Evolutionary conservation across 2,797 vertebrate species (phyloP).

Genomic region (Melanotaenia nigrans): DNA sequence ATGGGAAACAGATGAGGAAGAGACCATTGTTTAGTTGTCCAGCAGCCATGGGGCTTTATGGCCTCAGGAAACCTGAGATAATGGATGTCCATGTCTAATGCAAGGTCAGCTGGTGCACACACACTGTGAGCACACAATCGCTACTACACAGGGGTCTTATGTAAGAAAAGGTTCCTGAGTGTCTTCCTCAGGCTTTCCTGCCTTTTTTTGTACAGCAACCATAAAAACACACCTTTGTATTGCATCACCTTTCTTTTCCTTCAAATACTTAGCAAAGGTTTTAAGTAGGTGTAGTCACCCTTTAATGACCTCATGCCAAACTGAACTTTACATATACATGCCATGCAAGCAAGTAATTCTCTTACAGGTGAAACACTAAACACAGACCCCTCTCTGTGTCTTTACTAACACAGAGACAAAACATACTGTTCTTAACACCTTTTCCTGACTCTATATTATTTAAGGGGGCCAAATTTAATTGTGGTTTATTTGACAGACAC

Average conservation of each 20-base stretch:
- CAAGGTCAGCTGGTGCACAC: constrained; percentile 69
- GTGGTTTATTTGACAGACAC: background rate
- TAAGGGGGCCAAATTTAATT: background rate
- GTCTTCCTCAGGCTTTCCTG: constrained; percentile 64
- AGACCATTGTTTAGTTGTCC: constrained; percentile 79
- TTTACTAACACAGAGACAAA: background rate
- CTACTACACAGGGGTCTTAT: constrained; percentile 54
- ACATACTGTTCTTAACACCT: background rate
- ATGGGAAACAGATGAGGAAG: constrained; percentile 79
- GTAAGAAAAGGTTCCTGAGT: constrained; percentile 67
- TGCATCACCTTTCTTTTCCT: constrained; percentile 51
- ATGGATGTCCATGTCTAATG: constrained; percentile 72
- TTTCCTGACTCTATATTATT: background rate
- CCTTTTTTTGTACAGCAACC: background rate
- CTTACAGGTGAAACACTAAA: constrained; percentile 3
- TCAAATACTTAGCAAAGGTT: constrained; percentile 53
- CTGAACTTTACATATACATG: constrained; percentile 35
- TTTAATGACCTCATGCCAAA: constrained; percentile 31
- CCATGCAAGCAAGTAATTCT: constrained; percentile 24
- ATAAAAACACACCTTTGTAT: constrained; percentile 16
- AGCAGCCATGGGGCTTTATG: constrained; percentile 67
- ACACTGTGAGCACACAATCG: constrained; percentile 48
- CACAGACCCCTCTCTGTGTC: background rate
- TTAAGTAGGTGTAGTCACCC: constrained; percentile 26
- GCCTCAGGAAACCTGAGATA: constrained; percentile 80